Evolutionary conservation across 2,797 vertebrate genomes (phyloP), one percentile per base, ranked within the genome.

Genomic region (Sebastolobus altivelis): DNA sequence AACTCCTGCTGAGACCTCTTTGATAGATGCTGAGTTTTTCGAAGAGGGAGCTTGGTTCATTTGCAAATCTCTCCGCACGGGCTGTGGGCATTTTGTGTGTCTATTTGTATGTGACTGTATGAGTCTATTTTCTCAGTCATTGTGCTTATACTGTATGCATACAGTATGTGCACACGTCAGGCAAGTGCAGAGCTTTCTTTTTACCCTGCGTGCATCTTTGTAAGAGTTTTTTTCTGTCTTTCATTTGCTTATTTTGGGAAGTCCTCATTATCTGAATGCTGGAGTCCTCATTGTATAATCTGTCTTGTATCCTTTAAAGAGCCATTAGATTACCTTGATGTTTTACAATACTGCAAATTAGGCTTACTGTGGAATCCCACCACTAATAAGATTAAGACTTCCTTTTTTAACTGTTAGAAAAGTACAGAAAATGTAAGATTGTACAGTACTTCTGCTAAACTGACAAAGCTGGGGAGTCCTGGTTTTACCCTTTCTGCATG

Each of bases 1-100:
- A 90, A 86, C 81, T 92, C 90, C 88, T 88, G 85, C 87, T 86
- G 89, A 84, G 86, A 67, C 71, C 80, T 78, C 76, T 90, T 83
- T 91, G 89, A 91, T 87, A 85, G 84, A 90, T 65, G 82, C 72
- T 68, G 67, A 84, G 80, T 87, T 89, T 91, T 84, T 79, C 61
- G 6, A 90, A 73, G 70, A 83, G 73, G 54, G 84, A 86, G 72
- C 86, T 85, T 74, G 46, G 68, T 89, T 90, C 69, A 91, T 91
- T 91, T 89, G 81, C 77, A 87, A 82, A 91, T 80, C 75, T 89
- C 72, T 80, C n/a, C 10, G 8, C 75, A 66, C 10, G 25, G 74
- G 62, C 79, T 79, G 52, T 79, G 52, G 29, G 49, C 63, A 67
- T 86, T 60, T 60, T 85, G 12, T 69, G 38, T 55, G 46, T 84